These are phyloP conservation scores for Palythoa caribaeorum DNA, from an alignment of 92 coral and sea anemone species.

Conservation along the genomic window DNA sequence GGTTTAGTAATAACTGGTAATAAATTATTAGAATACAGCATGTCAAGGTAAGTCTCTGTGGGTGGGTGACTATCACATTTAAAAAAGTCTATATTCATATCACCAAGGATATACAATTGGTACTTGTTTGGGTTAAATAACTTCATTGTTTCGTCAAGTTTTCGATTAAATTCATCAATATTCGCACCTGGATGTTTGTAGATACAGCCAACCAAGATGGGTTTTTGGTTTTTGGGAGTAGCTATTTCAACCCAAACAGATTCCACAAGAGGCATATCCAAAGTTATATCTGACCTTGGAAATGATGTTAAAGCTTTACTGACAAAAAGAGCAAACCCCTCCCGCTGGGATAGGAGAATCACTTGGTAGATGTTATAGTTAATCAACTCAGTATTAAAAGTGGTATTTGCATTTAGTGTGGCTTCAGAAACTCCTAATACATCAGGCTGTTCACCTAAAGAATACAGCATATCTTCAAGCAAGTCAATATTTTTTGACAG, in stretches of 20 bases:
- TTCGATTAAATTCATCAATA: constrained; percentile 50
- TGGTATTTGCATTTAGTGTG: constrained; percentile 32
- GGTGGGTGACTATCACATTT: background rate
- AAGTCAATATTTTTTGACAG: too few relatives aligned
- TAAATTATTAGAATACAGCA: background rate
- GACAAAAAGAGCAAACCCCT: too few relatives aligned
- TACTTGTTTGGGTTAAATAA: constrained; percentile 20
- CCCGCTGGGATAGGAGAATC: too few relatives aligned
- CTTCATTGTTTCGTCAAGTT: constrained; percentile 17
- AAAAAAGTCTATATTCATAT: background rate
- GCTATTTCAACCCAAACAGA: too few relatives aligned
- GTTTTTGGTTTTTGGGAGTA: background rate
- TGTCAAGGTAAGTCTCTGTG: constrained; percentile 50
- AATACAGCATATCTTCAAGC: too few relatives aligned
- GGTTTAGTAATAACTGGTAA: too few relatives aligned
- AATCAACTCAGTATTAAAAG: background rate
- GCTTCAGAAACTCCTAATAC: constrained; percentile 30
- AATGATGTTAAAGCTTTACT: too few relatives aligned
- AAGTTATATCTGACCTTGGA: too few relatives aligned
- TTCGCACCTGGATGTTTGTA: constrained; percentile 70
- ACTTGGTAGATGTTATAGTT: too few relatives aligned
- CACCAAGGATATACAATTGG: constrained; percentile 32
- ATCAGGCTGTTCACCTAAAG: constrained; percentile 18
- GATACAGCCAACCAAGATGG: constrained; percentile 64
- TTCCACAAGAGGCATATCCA: too few relatives aligned